phyloP scores from a whole-genome alignment of 2,797 vertebrate species.

The Rhinatrema bivittatum region DNA sequence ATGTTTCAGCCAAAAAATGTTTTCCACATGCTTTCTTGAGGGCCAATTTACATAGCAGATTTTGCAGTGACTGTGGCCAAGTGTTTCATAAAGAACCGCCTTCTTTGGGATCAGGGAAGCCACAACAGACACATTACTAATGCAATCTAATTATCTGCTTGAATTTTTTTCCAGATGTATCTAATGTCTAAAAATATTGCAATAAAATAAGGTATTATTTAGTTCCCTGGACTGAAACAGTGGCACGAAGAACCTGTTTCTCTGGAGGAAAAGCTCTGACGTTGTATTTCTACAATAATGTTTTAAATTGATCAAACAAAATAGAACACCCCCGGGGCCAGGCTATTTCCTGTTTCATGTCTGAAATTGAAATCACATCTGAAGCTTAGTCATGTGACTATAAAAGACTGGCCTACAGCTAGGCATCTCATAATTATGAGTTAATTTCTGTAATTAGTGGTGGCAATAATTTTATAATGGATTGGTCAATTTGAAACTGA shows the following conservation, averaged over 20 bases:
- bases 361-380: slow-evolving; percentile 22
- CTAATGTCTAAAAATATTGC: slow-evolving; percentile 64
- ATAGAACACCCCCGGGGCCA: slow-evolving; percentile 23
- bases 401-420: slow-evolving; percentile 1
- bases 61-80: slow-evolving; percentile 56
- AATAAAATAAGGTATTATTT: slow-evolving; percentile 65
- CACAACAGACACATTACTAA: slow-evolving; percentile 71
- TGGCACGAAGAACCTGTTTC: slow-evolving; percentile 60
- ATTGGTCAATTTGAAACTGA: slow-evolving; percentile 17
- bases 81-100: slow-evolving; percentile 63
- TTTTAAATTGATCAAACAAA: slow-evolving; percentile 51
- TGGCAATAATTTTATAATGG: slow-evolving; percentile 27
- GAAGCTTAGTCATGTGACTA: slow-evolving; percentile 13
- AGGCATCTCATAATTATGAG: slow-evolving; percentile 15
- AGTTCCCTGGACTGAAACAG: slow-evolving; percentile 48
- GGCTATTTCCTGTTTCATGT: slow-evolving; percentile 21
- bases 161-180: slow-evolving; percentile 74
- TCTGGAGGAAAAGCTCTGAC: slow-evolving; percentile 47
- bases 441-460: slow-evolving; percentile 34
- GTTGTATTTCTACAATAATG: slow-evolving; percentile 30
- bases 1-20: slow-evolving; percentile 69
- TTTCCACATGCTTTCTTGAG: slow-evolving; percentile 72
- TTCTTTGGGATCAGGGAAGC: slow-evolving; percentile 66
- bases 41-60: slow-evolving; percentile 70
- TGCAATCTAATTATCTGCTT: slow-evolving; percentile 71